phyloP scores from a whole-genome alignment of 1,140 invertebrate genomes.

The Drepana arcuata region DNA sequence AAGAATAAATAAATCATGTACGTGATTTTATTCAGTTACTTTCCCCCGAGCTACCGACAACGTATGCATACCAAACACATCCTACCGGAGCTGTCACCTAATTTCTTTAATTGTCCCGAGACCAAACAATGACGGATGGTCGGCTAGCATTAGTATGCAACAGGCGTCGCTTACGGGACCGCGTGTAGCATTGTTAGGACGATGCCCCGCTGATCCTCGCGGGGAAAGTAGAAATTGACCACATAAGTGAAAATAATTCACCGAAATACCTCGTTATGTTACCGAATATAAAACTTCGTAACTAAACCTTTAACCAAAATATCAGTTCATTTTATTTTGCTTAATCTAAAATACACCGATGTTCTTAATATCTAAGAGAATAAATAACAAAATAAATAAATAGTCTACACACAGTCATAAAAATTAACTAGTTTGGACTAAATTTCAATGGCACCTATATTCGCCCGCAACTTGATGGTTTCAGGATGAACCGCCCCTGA shows the following conservation, averaged over 20 bases:
- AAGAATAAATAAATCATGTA: no score
- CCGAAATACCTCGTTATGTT: no score
- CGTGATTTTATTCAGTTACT: no score
- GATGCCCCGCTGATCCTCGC: slow-evolving; percentile 43
- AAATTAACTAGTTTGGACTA: no score
- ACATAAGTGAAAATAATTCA: slow-evolving; percentile 28
- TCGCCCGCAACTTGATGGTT: neutral
- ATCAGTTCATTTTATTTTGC: no score
- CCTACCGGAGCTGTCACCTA: slow-evolving; percentile 19
- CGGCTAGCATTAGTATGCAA: slow-evolving; percentile 43
- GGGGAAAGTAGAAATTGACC: slow-evolving; percentile 57
- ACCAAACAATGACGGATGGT: slow-evolving; percentile 19
- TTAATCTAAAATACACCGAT: slow-evolving; percentile 1
- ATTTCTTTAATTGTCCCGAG: slow-evolving; percentile 27
- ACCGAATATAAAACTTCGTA: no score
- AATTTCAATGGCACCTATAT: slow-evolving; percentile 20
- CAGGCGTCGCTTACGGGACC: slow-evolving; percentile 26
- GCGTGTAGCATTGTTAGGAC: slow-evolving; percentile 43
- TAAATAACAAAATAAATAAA: slow-evolving; percentile 12
- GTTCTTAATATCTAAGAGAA: slow-evolving; percentile 3
- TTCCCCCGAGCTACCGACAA: slow-evolving; percentile 10
- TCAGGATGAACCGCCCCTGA: slow-evolving; percentile 6
- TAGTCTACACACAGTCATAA: no score
- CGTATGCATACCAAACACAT: slow-evolving; percentile 18
- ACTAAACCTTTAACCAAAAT: no score